phyloP scores from a whole-genome alignment of 64 coral and sea anemone species.

The Montipora sp. region DNA sequence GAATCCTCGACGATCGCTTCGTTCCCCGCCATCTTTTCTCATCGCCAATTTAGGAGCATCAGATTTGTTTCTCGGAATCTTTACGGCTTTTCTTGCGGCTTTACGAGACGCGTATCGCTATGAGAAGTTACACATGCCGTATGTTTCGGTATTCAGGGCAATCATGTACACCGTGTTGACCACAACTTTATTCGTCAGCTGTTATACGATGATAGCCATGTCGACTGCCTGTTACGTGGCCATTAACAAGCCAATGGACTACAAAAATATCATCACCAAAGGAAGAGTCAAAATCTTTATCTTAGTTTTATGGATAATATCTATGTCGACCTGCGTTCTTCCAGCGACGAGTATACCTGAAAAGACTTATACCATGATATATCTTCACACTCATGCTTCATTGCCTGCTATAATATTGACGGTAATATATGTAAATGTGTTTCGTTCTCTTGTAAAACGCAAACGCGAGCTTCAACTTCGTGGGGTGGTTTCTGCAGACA shows the following conservation, averaged over 20 bases:
- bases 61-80: slow-evolving; percentile 12
- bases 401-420: slow-evolving; percentile 19
- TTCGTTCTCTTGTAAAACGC: slow-evolving; percentile 25
- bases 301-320: slow-evolving; percentile 7
- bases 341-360: slow-evolving; percentile 1
- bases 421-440: slow-evolving; percentile 12
- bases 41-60: slow-evolving; percentile 36
- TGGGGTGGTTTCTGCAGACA: neutral
- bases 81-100: neutral
- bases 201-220: slow-evolving; percentile 36
- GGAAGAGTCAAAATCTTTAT: slow-evolving; percentile 22
- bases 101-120: slow-evolving; percentile 26
- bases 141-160: neutral
- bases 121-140: neutral
- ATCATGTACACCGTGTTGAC: neutral
- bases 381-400: slow-evolving; percentile 31
- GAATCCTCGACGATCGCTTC: slow-evolving; percentile 15
- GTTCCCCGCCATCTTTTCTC: slow-evolving; percentile 6
- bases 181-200: neutral
- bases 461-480: neutral
- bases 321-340: slow-evolving; percentile 4
- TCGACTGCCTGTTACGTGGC: slow-evolving; percentile 8
- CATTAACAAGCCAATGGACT: slow-evolving; percentile 19
- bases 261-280: slow-evolving; percentile 15
- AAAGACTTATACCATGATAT: slow-evolving; percentile 9